Conservation (phyloP, 1,140 invertebrate genomes). For the Trichoplusia ni region DNA sequence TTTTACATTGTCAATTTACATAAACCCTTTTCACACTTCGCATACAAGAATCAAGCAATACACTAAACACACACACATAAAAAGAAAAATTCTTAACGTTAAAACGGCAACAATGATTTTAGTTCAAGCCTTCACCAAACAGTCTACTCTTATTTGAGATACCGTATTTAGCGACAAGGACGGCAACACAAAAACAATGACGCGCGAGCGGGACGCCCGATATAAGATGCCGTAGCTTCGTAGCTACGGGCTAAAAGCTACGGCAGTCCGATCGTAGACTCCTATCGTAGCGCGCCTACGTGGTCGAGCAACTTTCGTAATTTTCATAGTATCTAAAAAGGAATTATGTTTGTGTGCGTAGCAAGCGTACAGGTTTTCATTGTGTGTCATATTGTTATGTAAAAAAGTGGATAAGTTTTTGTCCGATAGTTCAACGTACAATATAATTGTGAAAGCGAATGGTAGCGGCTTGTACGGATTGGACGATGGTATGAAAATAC, state of each 20-base stretch:
- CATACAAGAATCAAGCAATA: constrained; percentile 27
- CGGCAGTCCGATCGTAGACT: constrained; percentile 62
- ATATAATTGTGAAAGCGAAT: constrained; percentile 77
- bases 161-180: constrained; percentile 52
- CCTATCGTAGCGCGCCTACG: constrained; percentile 68
- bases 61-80: constrained; percentile 40
- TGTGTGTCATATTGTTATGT: constrained; percentile 67
- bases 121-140: constrained; percentile 63
- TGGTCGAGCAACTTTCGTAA: constrained; percentile 40
- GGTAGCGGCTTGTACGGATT: constrained; percentile 65
- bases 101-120: constrained; percentile 70
- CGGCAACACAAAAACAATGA: constrained; percentile 22
- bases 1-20: constrained; percentile 28
- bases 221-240: constrained; percentile 48
- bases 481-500: constrained; percentile 60
- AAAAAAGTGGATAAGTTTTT: constrained; percentile 78
- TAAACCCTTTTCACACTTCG: constrained; percentile 27
- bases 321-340: constrained; percentile 10
- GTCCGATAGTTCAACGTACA: constrained; percentile 69
- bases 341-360: constrained; percentile 32
- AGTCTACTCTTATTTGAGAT: constrained; percentile 56
- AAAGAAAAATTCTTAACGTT: constrained; percentile 58
- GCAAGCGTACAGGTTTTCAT: constrained; percentile 34
- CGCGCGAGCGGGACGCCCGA: constrained; percentile 42
- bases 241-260: constrained; percentile 49